Base-by-base conservation (phyloP, 2,113 vertebrate genomes). In the Brachypteracias leptosomus region DNA sequence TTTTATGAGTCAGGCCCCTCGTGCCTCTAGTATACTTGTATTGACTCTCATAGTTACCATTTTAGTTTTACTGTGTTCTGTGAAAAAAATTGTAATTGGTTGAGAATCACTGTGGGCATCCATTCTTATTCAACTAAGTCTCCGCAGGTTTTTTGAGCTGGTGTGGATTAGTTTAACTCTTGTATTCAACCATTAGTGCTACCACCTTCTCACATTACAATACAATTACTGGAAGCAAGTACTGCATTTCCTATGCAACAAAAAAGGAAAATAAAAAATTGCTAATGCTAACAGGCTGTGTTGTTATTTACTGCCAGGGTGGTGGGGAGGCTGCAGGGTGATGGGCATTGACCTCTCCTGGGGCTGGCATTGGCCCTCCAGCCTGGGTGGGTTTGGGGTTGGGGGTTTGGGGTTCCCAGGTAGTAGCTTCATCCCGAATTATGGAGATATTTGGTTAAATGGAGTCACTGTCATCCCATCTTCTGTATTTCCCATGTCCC, bases 181-280 rank as follows among this genome's bases (percentile, higher is more conserved):
- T 98, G 98, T 98, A 98, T 98, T 98, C 97, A 98, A 98, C 98
- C 98, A 97, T 99, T 99, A 98, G 98, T 98, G 98, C 98, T 98
- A 98, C 98, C 98, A 98, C 98, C 98, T 99, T 98, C 98, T 99
- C 98, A 98, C 98, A 98, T 99, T 98, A 98, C 98, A 98, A 99
- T 98, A 99, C 98, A 98, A 98, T 99, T 99, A 99, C 98, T 99
- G 99, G 98, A 99, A 99, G 99, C 98, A 99, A 99, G 98, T 99
- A 99, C 99, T 99, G 98, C 99, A 99, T 99, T 99, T 99, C 99
- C 99, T 99, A 99, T 99, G 99, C 99, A 99, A 99, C 99, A 98
- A 97, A 99, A 98, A 98, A 98, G 98, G 98, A 98, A 98, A 99
- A 99, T 98, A 98, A 98, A 99, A 99, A 99, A 98, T 99, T 98